Evolutionary conservation across 2,113 vertebrate species (phyloP), one percentile per base, ranked within the genome.

Genomic region (Mixornis gularis): DNA sequence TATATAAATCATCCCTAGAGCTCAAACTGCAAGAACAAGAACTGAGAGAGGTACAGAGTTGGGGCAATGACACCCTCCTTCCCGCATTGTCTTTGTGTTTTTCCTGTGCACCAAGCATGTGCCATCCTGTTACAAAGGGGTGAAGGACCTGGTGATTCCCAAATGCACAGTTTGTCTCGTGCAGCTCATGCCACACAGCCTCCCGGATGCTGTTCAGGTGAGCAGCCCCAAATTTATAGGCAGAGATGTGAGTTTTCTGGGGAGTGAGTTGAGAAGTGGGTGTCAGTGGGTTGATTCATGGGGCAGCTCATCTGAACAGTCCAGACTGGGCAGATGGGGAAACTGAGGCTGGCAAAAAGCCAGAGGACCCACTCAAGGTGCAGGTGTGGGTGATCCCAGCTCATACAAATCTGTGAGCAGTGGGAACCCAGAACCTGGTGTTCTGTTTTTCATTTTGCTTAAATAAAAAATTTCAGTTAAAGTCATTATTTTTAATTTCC

Each of bases 81-180:
- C 12, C 10, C 10, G 3, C 4, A 1, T 3, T 9, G 17, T 38
- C 36, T 25, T 25, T 5, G 25, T 48, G n/a, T 5, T 41, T 29
- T 29, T 53, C 18, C 41, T 25, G 22, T 30, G 41, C 62, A 17
- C 3, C 8, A 36, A 51, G 19, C 22, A 30, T 0, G 6, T 40
- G 25, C 21, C 8, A 7, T 41, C n/a, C 71, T 26, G 7, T 43
- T 65, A 20, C 22, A 32, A 52, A n/a, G 29, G 43, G 49, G 6
- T 3, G 5, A 80, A 49, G 58, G 40, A n/a, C 25, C 36, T 34
- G 2, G 13, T 9, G 9, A 15, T 32, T 56, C 38, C 52, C n/a
- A 21, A 5, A 29, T 1, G 2, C 36, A 12, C 4, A 2, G 8
- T 22, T 14, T 11, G 17, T 30, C 30, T 38, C 1, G 0, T 46